A percentile compares a stretch with the other conserved stretches of the same genome.
These are phyloP conservation scores for Drosophila seguyi DNA, from an alignment of 1,140 invertebrate genomes.

Conservation along the genomic window DNA sequence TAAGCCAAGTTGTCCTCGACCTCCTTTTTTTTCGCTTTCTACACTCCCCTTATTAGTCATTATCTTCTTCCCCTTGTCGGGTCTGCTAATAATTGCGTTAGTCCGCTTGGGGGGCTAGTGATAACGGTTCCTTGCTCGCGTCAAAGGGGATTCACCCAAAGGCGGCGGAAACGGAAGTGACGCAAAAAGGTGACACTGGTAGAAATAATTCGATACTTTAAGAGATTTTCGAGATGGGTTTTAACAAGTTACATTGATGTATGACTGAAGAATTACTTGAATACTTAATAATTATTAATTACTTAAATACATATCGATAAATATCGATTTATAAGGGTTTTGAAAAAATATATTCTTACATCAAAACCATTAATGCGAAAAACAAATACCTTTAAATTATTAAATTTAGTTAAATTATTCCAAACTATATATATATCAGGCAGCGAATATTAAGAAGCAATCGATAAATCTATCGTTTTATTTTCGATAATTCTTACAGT, in stretches of 20 bases:
- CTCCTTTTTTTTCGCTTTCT: not conserved
- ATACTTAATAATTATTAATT: too few relatives aligned
- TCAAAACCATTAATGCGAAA: not conserved
- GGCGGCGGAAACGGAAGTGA: not conserved
- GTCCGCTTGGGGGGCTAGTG: not conserved
- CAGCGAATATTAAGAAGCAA: not conserved
- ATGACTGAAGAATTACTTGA: not conserved
- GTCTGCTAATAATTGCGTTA: slow-evolving; percentile 24
- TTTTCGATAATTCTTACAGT: not conserved
- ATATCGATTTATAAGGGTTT: not conserved
- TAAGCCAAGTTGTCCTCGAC: slow-evolving; percentile 13
- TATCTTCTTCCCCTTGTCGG: not conserved
- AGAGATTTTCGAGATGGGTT: not conserved
- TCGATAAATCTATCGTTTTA: not conserved
- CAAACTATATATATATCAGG: not conserved
- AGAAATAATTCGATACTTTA: rapidly evolving
- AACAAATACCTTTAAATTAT: not conserved
- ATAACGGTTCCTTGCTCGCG: not conserved
- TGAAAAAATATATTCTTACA: not conserved
- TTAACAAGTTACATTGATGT: not conserved
- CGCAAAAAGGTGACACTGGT: not conserved
- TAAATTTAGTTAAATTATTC: not conserved
- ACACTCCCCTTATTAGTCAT: slow-evolving; percentile 2
- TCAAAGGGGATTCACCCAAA: not conserved
- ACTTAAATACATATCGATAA: not conserved